phyloP scores from a whole-genome alignment of 2,113 vertebrate species.

The Ascaphus truei region DNA sequence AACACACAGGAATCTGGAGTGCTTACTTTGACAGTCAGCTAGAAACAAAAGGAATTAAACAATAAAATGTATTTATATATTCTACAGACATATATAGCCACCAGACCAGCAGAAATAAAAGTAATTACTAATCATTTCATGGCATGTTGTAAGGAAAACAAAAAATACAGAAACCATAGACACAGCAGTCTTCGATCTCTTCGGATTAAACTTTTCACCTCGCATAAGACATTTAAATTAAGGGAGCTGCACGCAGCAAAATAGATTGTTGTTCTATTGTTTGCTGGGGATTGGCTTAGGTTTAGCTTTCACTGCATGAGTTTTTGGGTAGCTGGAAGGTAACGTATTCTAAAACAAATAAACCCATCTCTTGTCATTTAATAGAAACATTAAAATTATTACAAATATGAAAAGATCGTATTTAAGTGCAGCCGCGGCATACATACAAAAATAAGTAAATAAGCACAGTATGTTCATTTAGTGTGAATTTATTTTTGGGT shows the following conservation, averaged over 20 bases:
- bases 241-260: conserved; percentile 33
- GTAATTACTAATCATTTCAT: conserved; percentile 67
- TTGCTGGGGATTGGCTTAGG: conserved; percentile 24
- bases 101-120: conserved; percentile 68
- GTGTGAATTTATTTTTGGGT: too few relatives aligned
- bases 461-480: conserved; percentile 23
- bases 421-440: background rate
- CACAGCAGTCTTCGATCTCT: conserved; percentile 45
- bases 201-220: conserved; percentile 47
- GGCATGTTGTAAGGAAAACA: conserved; percentile 46
- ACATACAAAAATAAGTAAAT: conserved; percentile 24
- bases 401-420: conserved; percentile 18
- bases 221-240: conserved; percentile 45
- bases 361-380: background rate
- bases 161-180: conserved; percentile 41
- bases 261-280: conserved; percentile 36
- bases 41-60: conserved; percentile 65
- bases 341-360: background rate
- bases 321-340: background rate
- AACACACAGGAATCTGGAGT: conserved; percentile 80
- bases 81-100: conserved; percentile 73
- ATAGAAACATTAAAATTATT: background rate
- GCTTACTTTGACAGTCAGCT: conserved; percentile 67
- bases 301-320: conserved; percentile 1
- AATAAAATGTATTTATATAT: conserved; percentile 53